Percentiles rank a stretch among this genome's conserved stretches.
phyloP scores from a whole-genome alignment of 2,113 vertebrate species.

The Tamias sibiricus region DNA sequence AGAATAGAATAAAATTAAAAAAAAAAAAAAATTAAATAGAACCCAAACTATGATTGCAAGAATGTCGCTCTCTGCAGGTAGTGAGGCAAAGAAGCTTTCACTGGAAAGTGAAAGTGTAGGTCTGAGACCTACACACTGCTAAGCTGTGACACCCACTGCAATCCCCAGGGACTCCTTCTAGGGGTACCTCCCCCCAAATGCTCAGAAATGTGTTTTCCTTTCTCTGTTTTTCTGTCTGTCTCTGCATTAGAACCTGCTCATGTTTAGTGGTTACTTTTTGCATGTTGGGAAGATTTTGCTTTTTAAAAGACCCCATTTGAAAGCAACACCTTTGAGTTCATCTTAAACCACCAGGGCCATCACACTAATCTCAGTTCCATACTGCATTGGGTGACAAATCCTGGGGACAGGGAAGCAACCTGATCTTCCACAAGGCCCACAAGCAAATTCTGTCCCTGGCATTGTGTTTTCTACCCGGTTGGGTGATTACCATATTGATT shows the following conservation, averaged over 20 bases:
- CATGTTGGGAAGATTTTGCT: neutral
- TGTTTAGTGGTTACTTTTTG: neutral
- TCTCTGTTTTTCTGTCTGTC: neutral
- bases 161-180: neutral
- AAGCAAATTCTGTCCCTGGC: neutral
- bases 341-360: fast-evolving
- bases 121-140: too few species aligned
- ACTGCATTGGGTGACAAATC: neutral
- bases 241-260: neutral
- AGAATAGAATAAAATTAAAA: neutral
- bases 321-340: fast-evolving
- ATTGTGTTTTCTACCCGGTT: neutral
- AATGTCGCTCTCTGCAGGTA: neutral
- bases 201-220: neutral
- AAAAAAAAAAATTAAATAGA: neutral
- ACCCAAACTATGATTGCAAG: fast-evolving
- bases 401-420: neutral
- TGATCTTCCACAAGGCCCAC: neutral
- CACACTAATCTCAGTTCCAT: fast-evolving
- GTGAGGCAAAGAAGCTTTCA: neutral
- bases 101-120: neutral
- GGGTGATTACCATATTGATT: neutral
- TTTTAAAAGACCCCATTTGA: neutral
- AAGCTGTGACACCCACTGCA: fast-evolving
- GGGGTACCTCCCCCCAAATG: neutral